These are phyloP conservation scores for Myiotriccus ornatus DNA, from an alignment of 2,797 vertebrate species.

Conservation along the genomic window DNA sequence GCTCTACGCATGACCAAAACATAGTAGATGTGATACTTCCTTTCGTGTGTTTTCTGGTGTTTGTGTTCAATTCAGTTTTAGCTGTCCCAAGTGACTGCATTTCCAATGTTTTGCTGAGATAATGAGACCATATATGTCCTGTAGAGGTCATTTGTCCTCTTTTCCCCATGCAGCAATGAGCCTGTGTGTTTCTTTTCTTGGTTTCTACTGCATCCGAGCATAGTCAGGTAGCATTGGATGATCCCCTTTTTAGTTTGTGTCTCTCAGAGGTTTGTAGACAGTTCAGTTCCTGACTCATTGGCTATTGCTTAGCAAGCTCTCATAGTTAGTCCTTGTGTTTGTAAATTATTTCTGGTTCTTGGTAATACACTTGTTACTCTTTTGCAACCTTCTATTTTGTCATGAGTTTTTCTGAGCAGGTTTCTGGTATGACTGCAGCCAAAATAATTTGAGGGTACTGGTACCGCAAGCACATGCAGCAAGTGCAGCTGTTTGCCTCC, in stretches of 20 bases:
- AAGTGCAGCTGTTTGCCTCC: not conserved
- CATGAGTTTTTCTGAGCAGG: not conserved
- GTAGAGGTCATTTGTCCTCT: not conserved
- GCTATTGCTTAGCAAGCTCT: not conserved
- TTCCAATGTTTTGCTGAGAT: not conserved
- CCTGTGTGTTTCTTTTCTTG: not conserved
- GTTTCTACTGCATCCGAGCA: not conserved
- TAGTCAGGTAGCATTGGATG: not conserved
- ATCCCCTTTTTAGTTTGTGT: not conserved
- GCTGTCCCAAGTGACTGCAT: not conserved
- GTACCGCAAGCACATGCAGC: not conserved
- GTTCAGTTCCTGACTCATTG: not conserved
- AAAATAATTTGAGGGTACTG: not conserved
- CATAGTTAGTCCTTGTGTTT: not conserved
- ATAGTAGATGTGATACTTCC: not conserved
- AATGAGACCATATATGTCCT: not conserved
- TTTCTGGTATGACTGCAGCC: not conserved
- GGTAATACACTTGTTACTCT: not conserved
- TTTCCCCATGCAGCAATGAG: not conserved
- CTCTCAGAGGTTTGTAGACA: not conserved
- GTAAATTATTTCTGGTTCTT: not conserved
- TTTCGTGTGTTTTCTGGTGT: not conserved
- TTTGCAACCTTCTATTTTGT: not conserved
- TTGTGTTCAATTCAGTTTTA: not conserved
- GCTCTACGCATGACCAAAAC: not conserved